Evolutionary conservation across 2,888 invertebrate genomes (phyloP), one percentile per base, ranked within the genome.

Genomic region (Phrixothrix hirtus): DNA sequence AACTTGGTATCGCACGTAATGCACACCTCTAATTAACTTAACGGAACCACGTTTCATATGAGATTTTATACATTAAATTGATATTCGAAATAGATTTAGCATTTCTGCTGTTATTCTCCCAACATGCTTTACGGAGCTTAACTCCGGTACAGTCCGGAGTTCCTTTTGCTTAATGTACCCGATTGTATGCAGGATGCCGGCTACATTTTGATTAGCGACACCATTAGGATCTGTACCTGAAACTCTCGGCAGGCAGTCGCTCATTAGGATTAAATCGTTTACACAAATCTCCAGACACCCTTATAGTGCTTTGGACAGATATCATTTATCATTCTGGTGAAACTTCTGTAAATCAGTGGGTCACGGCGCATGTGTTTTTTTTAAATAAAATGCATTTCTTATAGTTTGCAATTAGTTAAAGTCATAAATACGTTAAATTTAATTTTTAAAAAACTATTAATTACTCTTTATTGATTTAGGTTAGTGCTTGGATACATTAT

Each of bases 281-380:
- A 63, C 65, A 64, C 64, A 66, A 65, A 66, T 65, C 66, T 68
- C 57, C 57, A 60, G 56, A 55, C 61, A 59, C 60, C 53, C 65
- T 61, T 59, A 54, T 64, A 64, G 66, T 71, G 70, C 64, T 65
- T 63, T 56, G 65, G 68, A 67, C 68, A 70, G 69, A 65, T 67
- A 66, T 66, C 68, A 66, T 70, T 69, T 69, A 67, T 69, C 67
- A 68, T 66, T 58, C 47, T 55, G 43, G 48, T 43, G 44, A 34
- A 39, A 54, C 44, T 48, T 49, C 45, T 45, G 12, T 31, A 46
- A 51, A 47, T 41, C 39, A 32, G 30, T 36, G 39, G 29, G 61
- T 59, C 62, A 56, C 48, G 50, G 63, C 60, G 61, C 61, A 61
- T 60, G 61, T 45, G 27, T 44, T 37, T 54, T 54, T 38, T 43